phyloP scores from a whole-genome alignment of 2,888 invertebrate species.

The Drosophila subquinaria region DNA sequence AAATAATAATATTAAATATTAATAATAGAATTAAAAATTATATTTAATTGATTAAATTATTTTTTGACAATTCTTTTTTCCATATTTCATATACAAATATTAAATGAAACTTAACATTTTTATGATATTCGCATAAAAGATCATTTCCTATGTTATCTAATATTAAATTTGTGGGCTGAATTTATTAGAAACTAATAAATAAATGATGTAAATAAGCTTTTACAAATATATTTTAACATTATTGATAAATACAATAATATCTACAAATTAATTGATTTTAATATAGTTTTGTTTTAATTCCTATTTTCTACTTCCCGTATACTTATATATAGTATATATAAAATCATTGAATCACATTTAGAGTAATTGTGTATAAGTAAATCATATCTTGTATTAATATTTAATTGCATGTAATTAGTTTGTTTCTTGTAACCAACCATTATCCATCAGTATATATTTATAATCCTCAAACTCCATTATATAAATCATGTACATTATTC shows the following conservation, averaged over 20 bases:
- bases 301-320: not conserved
- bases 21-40: too few species aligned
- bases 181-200: not conserved
- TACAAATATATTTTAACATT: too few species aligned
- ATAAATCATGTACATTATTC: slow-evolving; percentile 47
- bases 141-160: too few species aligned
- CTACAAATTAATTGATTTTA: not conserved
- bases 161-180: too few species aligned
- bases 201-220: too few species aligned
- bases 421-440: slow-evolving; percentile 4
- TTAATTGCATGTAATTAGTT: not conserved
- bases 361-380: not conserved
- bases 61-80: too few species aligned
- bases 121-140: too few species aligned
- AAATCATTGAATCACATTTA: not conserved
- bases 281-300: too few species aligned
- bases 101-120: not conserved
- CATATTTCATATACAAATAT: not conserved
- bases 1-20: too few species aligned
- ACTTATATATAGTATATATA: too few species aligned
- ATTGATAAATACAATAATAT: not conserved
- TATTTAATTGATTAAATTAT: too few species aligned
- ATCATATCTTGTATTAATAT: not conserved
- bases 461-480: slow-evolving; percentile 15
- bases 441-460: slow-evolving; percentile 21